A percentile compares a stretch with the other conserved stretches of the same genome.
phyloP scores from a whole-genome alignment of 2,888 invertebrate species.

The Aspidiotus destructor region DNA sequence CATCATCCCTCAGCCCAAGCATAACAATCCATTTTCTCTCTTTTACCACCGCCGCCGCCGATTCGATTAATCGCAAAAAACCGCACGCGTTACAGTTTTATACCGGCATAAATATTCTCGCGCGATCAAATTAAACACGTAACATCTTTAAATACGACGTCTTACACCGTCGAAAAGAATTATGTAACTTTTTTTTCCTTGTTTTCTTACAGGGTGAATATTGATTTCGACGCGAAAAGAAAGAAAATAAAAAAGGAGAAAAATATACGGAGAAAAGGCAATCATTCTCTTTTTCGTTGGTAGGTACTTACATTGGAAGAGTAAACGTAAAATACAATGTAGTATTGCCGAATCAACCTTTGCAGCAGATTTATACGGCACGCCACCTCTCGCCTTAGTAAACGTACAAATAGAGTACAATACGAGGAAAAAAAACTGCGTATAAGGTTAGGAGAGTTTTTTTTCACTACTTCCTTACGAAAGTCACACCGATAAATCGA shows the following conservation, averaged over 20 bases:
- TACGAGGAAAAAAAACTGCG: background rate
- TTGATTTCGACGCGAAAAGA: background rate
- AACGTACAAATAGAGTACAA: too few species aligned
- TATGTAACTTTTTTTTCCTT: too few species aligned
- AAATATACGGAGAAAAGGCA: background rate
- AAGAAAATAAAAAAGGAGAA: background rate
- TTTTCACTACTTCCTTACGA: too few species aligned
- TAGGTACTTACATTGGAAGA: background rate
- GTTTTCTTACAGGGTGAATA: background rate
- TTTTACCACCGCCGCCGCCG: background rate
- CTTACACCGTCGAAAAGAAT: too few species aligned
- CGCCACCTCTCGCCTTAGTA: too few species aligned
- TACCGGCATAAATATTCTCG: background rate
- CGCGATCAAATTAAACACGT: background rate
- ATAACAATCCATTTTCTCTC: too few species aligned
- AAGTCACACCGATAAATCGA: background rate
- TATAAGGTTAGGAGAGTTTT: background rate
- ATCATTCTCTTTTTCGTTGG: background rate
- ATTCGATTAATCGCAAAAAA: background rate
- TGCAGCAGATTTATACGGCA: too few species aligned
- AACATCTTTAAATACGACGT: background rate
- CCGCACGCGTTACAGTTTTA: background rate
- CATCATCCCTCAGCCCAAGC: too few species aligned
- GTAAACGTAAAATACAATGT: background rate
- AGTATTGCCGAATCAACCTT: too few species aligned